phyloP scores from a whole-genome alignment of 2,797 vertebrate species.

The Crocidura indochinensis region DNA sequence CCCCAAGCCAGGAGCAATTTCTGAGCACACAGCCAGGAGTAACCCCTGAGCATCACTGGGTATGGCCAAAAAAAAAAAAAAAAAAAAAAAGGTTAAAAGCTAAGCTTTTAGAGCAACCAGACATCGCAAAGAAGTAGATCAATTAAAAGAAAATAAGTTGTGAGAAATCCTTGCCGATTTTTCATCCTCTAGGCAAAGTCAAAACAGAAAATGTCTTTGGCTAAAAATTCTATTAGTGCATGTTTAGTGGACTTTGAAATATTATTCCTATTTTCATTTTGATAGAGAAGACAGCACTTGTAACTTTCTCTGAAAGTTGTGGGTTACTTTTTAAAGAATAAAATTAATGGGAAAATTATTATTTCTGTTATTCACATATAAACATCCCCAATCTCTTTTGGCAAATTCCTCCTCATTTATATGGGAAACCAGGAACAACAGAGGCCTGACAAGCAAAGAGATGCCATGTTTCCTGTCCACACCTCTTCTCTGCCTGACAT shows the following conservation, averaged over 20 bases:
- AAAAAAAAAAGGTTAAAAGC: neutral
- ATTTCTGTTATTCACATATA: slow-evolving; percentile 17
- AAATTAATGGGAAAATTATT: slow-evolving; percentile 43
- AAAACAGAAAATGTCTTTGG: slow-evolving; percentile 37
- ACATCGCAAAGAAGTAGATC: no score
- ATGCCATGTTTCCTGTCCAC: slow-evolving; percentile 73
- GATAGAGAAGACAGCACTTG: neutral
- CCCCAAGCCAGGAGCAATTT: no score
- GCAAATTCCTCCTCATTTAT: slow-evolving; percentile 35
- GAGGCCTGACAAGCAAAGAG: neutral
- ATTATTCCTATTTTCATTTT: slow-evolving; percentile 15
- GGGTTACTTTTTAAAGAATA: slow-evolving; percentile 21
- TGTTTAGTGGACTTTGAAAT: neutral
- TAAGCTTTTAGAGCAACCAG: slow-evolving; percentile 7
- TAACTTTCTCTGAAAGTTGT: slow-evolving; percentile 12
- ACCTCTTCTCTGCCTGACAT: slow-evolving; percentile 61
- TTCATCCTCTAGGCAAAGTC: neutral
- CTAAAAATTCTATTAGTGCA: slow-evolving; percentile 2
- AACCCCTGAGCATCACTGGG: no score
- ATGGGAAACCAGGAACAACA: slow-evolving; percentile 57
- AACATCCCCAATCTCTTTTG: slow-evolving; percentile 25
- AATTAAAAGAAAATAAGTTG: slow-evolving; percentile 10
- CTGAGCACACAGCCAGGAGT: no score
- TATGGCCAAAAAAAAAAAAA: no score
- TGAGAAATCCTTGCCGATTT: neutral